Percentiles rank a stretch among this genome's conserved stretches.
These are phyloP conservation scores for Chaetodon trifascialis DNA, from an alignment of 2,113 vertebrate genomes.

Conservation along the genomic window DNA sequence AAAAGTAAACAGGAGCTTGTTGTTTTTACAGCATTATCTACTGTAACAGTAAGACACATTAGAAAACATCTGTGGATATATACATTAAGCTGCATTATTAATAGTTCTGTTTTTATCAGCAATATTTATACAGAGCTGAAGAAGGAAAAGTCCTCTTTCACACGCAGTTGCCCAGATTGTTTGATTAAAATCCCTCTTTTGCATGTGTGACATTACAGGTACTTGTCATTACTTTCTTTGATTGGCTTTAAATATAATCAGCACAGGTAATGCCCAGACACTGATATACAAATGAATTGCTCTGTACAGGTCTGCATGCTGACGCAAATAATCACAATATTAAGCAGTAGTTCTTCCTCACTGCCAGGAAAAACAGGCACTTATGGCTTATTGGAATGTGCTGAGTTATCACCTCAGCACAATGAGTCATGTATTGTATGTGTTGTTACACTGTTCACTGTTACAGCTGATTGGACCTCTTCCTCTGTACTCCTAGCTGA, in stretches of 20 bases:
- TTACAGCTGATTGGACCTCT: neutral
- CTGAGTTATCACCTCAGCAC: slow-evolving; percentile 23
- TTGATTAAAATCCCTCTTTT: slow-evolving; percentile 2
- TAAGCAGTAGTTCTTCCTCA: slow-evolving; percentile 38
- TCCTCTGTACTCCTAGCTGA: neutral
- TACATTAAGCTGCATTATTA: slow-evolving; percentile 82
- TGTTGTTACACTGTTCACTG: too few species aligned
- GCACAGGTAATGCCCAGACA: slow-evolving; percentile 38
- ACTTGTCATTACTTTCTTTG: slow-evolving; percentile 29
- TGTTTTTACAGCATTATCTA: slow-evolving; percentile 69
- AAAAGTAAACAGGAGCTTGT: slow-evolving; percentile 34
- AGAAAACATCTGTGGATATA: slow-evolving; percentile 76
- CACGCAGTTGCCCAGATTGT: slow-evolving; percentile 9
- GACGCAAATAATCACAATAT: slow-evolving; percentile 45
- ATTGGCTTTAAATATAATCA: slow-evolving; percentile 67
- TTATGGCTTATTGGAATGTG: slow-evolving; percentile 60
- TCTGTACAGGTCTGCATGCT: slow-evolving; percentile 47
- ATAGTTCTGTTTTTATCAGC: slow-evolving; percentile 79
- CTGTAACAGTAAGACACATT: slow-evolving; percentile 74
- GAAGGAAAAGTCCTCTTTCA: slow-evolving; percentile 38
- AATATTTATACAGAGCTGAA: slow-evolving; percentile 76
- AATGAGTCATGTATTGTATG: neutral
- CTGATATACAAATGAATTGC: slow-evolving; percentile 46
- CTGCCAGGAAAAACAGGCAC: slow-evolving; percentile 17
- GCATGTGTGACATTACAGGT: slow-evolving; percentile 40